Conservation (phyloP, 2,888 invertebrate species). For the Apamea monoglypha region DNA sequence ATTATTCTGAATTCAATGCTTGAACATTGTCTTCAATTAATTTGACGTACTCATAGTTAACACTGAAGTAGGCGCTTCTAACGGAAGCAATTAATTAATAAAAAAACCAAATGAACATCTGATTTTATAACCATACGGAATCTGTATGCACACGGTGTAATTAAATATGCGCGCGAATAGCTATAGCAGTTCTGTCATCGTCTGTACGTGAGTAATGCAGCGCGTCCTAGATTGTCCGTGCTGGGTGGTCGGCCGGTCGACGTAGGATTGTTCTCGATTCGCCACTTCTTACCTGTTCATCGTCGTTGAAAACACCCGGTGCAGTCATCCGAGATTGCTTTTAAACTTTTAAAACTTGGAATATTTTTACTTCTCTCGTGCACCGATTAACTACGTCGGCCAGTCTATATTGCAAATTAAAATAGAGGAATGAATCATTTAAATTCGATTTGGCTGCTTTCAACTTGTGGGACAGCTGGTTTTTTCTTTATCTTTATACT, state of each 20-base stretch:
- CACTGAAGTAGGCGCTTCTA: slow-evolving; percentile 34
- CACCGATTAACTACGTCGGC: slow-evolving; percentile 66
- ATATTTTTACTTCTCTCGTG: slow-evolving; percentile 71
- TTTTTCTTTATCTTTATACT: slow-evolving; percentile 27
- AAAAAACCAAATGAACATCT: slow-evolving; percentile 8
- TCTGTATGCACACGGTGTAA: slow-evolving; percentile 33
- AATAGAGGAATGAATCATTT: slow-evolving; percentile 72
- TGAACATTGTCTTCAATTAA: slow-evolving; percentile 53
- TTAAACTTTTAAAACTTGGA: slow-evolving; percentile 67
- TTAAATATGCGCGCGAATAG: slow-evolving; percentile 44
- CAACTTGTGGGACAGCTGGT: slow-evolving; percentile 35
- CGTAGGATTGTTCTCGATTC: slow-evolving; percentile 72
- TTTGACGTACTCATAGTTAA: slow-evolving; percentile 51
- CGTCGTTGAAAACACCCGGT: slow-evolving; percentile 62
- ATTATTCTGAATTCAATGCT: slow-evolving; percentile 59
- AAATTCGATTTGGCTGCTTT: slow-evolving; percentile 63
- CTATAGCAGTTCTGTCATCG: slow-evolving; percentile 55
- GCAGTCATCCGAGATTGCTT: slow-evolving; percentile 67
- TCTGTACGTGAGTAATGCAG: slow-evolving; percentile 53
- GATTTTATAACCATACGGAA: slow-evolving; percentile 24
- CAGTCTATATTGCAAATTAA: slow-evolving; percentile 70
- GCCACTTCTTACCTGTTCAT: slow-evolving; percentile 72
- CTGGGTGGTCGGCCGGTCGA: slow-evolving; percentile 71
- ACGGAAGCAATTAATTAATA: slow-evolving; percentile 25
- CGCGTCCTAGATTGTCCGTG: slow-evolving; percentile 71